Conservation (phyloP, 2,888 invertebrate genomes). For the Sarcophaga caerulescens region DNA sequence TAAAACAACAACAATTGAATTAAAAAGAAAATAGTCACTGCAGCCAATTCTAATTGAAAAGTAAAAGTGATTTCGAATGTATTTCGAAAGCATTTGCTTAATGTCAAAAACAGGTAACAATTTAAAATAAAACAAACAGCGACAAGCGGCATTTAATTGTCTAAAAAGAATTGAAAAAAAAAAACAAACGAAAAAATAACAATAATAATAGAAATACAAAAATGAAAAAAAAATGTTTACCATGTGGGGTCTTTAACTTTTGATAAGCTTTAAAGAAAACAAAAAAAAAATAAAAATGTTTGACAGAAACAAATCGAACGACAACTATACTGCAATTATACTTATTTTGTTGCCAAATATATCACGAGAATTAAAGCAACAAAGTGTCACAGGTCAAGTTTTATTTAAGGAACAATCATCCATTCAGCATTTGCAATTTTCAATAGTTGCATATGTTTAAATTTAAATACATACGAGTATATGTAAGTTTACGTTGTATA, state of each 20-base stretch:
- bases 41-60: conserved; percentile 37
- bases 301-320: conserved; percentile 9
- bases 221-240: not conserved
- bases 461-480: not conserved
- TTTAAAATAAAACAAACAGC: conserved; percentile 24
- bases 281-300: conserved; percentile 30
- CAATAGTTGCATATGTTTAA: not conserved
- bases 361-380: conserved; percentile 35
- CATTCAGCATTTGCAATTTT: conserved; percentile 12
- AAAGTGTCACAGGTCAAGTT: conserved; percentile 7
- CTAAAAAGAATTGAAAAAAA: conserved; percentile 7
- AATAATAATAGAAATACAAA: not conserved
- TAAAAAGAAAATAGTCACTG: conserved; percentile 42
- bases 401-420: conserved; percentile 9
- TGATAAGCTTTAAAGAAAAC: conserved; percentile 22
- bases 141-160: not conserved
- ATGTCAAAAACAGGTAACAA: conserved; percentile 30
- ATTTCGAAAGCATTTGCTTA: conserved; percentile 36
- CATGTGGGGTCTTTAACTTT: conserved; percentile 39
- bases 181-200: not conserved
- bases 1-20: conserved; percentile 33
- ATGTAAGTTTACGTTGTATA: not conserved
- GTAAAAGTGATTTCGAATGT: conserved; percentile 44
- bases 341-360: conserved; percentile 28
- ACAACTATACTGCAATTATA: not conserved